Evolutionary conservation across 2,113 vertebrate genomes (phyloP).

Genomic region (Delphinapterus leucas): DNA sequence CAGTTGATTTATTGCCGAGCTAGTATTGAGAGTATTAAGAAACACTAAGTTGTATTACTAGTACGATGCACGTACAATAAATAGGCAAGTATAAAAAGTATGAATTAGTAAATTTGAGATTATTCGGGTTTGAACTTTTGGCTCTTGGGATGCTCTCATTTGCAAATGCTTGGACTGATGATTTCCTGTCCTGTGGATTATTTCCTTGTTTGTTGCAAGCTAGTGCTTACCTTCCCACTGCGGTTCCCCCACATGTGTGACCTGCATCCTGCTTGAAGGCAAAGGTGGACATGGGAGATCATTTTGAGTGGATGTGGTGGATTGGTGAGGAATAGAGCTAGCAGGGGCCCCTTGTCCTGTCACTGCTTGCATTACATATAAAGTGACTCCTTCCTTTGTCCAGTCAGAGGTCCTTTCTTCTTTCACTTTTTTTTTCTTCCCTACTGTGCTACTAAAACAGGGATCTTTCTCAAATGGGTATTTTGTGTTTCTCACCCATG

Average conservation of each 20-base stretch:
- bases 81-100: not conserved
- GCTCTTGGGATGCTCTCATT: not conserved
- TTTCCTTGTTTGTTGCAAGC: not conserved
- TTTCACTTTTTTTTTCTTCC: not conserved
- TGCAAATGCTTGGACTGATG: not conserved
- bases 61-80: not conserved
- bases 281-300: not conserved
- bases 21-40: not conserved
- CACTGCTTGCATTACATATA: not conserved
- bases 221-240: not conserved
- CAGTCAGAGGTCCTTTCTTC: not conserved
- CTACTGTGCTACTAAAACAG: not conserved
- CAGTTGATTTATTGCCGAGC: not conserved
- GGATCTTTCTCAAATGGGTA: not conserved
- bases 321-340: not conserved
- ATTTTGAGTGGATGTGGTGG: not conserved
- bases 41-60: not conserved
- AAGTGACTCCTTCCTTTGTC: not conserved
- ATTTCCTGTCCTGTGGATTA: not conserved
- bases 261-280: not conserved
- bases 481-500: not conserved
- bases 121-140: not conserved
- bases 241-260: not conserved
- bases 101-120: not conserved
- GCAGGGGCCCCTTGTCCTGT: not conserved